Percentiles rank a stretch among this genome's conserved stretches.
These are phyloP conservation scores for Aplysina aerophoba DNA, from an alignment of 37 sponge, comb jelly and placozoan genomes.

Conservation along the genomic window DNA sequence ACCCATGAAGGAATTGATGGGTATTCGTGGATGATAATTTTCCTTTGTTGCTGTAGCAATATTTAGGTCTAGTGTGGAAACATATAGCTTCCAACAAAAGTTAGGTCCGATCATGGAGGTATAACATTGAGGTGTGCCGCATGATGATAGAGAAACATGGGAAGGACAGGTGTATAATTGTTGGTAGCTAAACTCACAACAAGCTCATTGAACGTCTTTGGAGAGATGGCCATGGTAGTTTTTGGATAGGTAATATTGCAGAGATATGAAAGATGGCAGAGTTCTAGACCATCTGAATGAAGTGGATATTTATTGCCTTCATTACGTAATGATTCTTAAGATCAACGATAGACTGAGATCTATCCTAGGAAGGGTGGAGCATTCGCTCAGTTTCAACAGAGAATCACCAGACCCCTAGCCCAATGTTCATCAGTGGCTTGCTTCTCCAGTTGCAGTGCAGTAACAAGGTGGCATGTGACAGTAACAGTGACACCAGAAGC, in stretches of 20 bases:
- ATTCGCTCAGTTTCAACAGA: constrained; percentile 31
- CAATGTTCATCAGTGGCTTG: no score
- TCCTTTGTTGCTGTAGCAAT: background rate
- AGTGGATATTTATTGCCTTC: constrained; percentile 36
- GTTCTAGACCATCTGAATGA: constrained; percentile 36
- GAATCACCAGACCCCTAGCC: background rate
- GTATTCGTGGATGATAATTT: no score
- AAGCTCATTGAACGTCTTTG: constrained; percentile 40
- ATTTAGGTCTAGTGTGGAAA: no score
- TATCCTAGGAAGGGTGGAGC: constrained; percentile 45
- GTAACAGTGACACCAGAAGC: no score
- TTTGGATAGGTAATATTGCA: constrained; percentile 31
- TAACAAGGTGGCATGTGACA: no score
- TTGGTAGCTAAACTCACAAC: constrained; percentile 44
- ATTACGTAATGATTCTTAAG: constrained; percentile 27
- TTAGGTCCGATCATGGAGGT: no score
- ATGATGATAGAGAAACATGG: constrained; percentile 4
- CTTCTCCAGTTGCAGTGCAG: no score
- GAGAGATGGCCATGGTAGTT: constrained; percentile 39
- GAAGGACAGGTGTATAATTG: background rate
- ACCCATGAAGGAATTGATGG: no score
- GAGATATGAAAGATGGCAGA: constrained; percentile 35
- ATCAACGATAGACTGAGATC: constrained; percentile 30
- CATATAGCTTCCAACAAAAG: no score
- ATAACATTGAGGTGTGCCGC: no score